Evolutionary conservation across 2,113 vertebrate species (phyloP).

Genomic region (Cephalopholis sonnerati): DNA sequence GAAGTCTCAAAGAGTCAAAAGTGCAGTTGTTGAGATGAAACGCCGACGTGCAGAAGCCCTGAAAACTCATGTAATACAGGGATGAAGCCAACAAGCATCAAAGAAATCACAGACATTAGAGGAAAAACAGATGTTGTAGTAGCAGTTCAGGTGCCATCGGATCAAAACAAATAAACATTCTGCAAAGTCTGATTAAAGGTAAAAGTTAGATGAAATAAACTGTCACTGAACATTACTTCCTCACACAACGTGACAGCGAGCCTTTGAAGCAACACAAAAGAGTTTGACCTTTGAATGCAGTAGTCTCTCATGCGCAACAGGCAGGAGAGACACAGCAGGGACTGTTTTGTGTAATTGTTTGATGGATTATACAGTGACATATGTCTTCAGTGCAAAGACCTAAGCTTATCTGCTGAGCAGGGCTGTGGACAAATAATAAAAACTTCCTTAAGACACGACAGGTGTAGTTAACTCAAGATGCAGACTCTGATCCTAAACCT

Average conservation of each 20-base stretch:
- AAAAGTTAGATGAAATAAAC: conserved; percentile 44
- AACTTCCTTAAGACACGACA: conserved; percentile 36
- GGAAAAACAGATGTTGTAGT: neutral
- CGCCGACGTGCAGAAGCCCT: neutral
- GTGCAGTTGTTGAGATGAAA: conserved; percentile 24
- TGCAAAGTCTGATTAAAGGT: conserved; percentile 8
- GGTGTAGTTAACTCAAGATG: conserved; percentile 33
- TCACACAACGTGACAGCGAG: conserved; percentile 44
- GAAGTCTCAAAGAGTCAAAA: conserved; percentile 22
- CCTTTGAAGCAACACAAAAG: conserved; percentile 73
- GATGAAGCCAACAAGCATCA: neutral
- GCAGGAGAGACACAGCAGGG: conserved; percentile 57
- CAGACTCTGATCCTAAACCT: neutral
- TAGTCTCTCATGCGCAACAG: conserved; percentile 62
- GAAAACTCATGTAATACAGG: neutral
- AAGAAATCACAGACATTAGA: neutral
- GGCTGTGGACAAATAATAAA: conserved; percentile 1
- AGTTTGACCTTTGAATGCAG: conserved; percentile 75
- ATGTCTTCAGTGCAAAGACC: conserved; percentile 44
- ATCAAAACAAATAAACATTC: conserved; percentile 1
- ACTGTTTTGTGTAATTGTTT: conserved; percentile 52
- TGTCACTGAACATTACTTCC: conserved; percentile 48
- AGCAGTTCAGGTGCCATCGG: neutral
- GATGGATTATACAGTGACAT: conserved; percentile 53
- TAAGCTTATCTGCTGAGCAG: conserved; percentile 27